Conservation (phyloP, 2,888 invertebrate genomes). For the Synanthedon myopaeformis region DNA sequence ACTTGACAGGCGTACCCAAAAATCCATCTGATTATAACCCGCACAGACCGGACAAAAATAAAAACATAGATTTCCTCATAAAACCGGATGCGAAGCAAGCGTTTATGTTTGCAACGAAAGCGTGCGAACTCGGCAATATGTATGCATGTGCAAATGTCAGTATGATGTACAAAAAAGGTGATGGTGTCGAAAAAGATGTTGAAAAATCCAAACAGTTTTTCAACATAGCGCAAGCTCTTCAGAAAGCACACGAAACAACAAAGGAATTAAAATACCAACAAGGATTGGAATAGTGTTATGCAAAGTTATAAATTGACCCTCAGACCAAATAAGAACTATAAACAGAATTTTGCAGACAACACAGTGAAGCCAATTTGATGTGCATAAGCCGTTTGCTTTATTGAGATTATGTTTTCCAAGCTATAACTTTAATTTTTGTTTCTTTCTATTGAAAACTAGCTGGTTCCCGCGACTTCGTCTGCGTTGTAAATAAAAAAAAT, state of each 20-base stretch:
- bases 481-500: no score
- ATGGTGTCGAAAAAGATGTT: slow-evolving; percentile 81
- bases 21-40: slow-evolving; percentile 55
- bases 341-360: no score
- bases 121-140: slow-evolving; percentile 87
- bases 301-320: no score
- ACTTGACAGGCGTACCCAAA: slow-evolving; percentile 78
- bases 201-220: slow-evolving; percentile 80
- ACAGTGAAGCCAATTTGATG: no score
- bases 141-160: slow-evolving; percentile 92
- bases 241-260: slow-evolving; percentile 72
- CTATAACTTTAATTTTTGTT: no score
- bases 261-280: slow-evolving; percentile 71
- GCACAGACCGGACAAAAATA: slow-evolving; percentile 45
- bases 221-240: slow-evolving; percentile 76
- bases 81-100: slow-evolving; percentile 81
- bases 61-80: slow-evolving; percentile 64
- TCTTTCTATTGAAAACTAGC: no score
- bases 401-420: no score
- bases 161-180: slow-evolving; percentile 86
- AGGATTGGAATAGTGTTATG: slow-evolving; percentile 39
- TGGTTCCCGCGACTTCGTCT: no score
- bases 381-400: no score
- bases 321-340: no score
- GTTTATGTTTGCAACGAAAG: slow-evolving; percentile 80